Evolutionary conservation across 2,888 invertebrate species (phyloP), one percentile per base, ranked within the genome.

Genomic region (Aphidoletes aphidimyza): DNA sequence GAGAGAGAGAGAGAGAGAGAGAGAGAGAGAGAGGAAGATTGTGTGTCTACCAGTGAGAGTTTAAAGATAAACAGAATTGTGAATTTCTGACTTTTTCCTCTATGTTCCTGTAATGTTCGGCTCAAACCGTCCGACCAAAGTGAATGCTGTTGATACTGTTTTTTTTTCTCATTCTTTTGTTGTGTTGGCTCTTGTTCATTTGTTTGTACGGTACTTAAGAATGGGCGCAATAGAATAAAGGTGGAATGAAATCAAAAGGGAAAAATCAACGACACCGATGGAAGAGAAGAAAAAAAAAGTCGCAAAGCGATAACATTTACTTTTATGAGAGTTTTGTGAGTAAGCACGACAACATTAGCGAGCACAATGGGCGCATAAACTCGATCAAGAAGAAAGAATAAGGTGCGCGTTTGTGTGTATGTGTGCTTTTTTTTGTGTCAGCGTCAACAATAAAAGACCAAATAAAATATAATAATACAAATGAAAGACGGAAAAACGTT

Each of bases 251-350:
- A 69, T 69, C 69, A 69, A 69, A 69, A 19, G 69, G 69, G 69
- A 69, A 14, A 69, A 69, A 69, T 69, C 69, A 69, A 69, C 69
- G 14, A 69, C 34, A 69, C 69, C 34, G 14, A 5, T 1, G 17
- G 3, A 1, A 30, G 69, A 69, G 14, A 69, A 14, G 54, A 3
- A 30, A 14, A 69, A 69, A 69, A 30, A 69, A 69, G 69, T 69
- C 69, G n/a, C 69, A 69, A 69, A 69, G 69, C 69, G 30, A 69
- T 69, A 69, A 69, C 69, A 69, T 69, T 69, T 69, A 69, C 69
- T 69, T 69, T 69, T 69, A 69, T 69, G 69, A 30, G 69, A 69
- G 69, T 69, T 69, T 69, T 69, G 69, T 69, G 69, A 69, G 30
- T 69, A 30, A 69, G 30, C 69, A 69, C 26, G 30, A 69, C 30